Evolutionary conservation across 2,797 vertebrate genomes (phyloP).

Genomic region (Peromyscus aztecus): DNA sequence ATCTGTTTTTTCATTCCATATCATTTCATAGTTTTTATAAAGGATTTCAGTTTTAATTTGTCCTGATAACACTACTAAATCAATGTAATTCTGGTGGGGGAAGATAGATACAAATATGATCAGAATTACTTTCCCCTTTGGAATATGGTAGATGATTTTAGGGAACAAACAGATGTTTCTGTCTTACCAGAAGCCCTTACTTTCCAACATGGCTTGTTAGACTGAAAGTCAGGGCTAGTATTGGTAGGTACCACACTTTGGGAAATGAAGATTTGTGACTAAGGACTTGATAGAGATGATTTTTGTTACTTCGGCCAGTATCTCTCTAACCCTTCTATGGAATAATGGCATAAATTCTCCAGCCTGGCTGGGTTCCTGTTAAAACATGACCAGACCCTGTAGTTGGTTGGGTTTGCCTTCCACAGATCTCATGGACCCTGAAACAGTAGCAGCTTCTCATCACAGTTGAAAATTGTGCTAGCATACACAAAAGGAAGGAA

Average conservation of each 20-base stretch:
- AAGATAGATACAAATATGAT: not conserved
- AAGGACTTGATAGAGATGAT: not conserved
- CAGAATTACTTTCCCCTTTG: slow-evolving; percentile 1
- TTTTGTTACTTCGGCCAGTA: not conserved
- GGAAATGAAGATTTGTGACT: not conserved
- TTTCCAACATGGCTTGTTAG: not conserved
- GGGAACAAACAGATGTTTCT: not conserved
- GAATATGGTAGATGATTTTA: not conserved
- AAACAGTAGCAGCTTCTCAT: not conserved
- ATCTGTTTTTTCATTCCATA: not conserved
- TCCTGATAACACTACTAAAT: not conserved
- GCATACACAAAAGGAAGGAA: slow-evolving; percentile 1
- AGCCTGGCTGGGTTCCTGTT: not conserved
- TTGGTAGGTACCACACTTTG: not conserved
- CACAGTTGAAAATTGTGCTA: slow-evolving; percentile 16
- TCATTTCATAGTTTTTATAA: slow-evolving; percentile 18
- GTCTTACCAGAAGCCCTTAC: not conserved
- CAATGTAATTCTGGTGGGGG: not conserved
- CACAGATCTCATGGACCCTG: not conserved
- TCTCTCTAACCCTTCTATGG: not conserved
- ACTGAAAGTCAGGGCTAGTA: not conserved
- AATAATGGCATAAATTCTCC: not conserved
- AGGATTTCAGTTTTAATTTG: slow-evolving; percentile 37
- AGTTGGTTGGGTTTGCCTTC: slow-evolving; percentile 10
- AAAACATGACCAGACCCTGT: not conserved